Conservation (phyloP, 2,113 vertebrate species). For the Spheniscus mendiculus region DNA sequence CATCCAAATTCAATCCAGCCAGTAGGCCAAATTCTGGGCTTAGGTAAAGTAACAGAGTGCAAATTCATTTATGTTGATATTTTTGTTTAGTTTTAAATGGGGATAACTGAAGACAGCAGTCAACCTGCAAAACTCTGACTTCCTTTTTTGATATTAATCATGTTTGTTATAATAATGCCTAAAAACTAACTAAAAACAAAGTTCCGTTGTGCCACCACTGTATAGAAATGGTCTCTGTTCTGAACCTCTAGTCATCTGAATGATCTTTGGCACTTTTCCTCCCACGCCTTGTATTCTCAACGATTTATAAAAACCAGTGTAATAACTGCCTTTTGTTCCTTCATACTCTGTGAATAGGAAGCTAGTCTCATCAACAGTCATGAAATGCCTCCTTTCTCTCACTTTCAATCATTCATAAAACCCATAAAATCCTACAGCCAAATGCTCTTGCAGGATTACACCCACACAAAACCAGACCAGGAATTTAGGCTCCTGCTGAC, state of each 20-base stretch:
- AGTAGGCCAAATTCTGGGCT: not conserved
- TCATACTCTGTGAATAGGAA: not conserved
- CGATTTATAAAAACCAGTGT: not conserved
- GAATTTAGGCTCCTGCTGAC: slow-evolving; percentile 20
- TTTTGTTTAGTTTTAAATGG: not conserved
- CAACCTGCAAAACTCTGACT: not conserved
- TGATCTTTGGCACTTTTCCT: not conserved
- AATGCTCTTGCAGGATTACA: slow-evolving; percentile 19
- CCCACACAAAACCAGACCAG: not conserved
- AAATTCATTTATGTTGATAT: not conserved
- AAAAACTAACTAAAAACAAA: not conserved
- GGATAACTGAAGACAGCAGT: not conserved
- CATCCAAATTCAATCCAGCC: not conserved
- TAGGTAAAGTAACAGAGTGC: not conserved
- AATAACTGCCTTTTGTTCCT: not conserved
- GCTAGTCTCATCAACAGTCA: not conserved
- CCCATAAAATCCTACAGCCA: slow-evolving; percentile 6
- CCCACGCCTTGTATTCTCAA: not conserved
- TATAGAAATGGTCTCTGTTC: not conserved
- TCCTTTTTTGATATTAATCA: not conserved
- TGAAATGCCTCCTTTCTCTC: not conserved
- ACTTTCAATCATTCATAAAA: slow-evolving; percentile 23
- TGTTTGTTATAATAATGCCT: not conserved
- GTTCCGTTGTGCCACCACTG: not conserved
- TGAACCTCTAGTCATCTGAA: not conserved